A percentile compares a stretch with the other conserved stretches of the same genome.
These are phyloP conservation scores for Haliclystus octoradiatus DNA, from an alignment of 30 jellyfish, hydroid and myxozoan genomes.

Conservation along the genomic window DNA sequence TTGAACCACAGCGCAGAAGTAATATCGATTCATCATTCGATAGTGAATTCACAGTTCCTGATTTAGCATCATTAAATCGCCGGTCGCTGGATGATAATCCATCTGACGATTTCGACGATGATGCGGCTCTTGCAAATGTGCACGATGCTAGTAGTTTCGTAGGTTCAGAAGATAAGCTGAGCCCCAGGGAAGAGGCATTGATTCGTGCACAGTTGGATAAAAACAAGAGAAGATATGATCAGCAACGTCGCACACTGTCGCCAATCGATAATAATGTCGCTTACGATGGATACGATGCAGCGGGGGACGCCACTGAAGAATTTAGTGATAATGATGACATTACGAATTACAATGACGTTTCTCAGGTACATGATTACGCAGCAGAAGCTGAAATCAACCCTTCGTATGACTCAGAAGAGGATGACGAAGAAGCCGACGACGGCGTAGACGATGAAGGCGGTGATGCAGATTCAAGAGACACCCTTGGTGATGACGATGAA, in stretches of 20 bases:
- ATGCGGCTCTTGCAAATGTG: not conserved
- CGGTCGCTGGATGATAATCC: not conserved
- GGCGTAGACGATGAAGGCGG: conserved; percentile 8
- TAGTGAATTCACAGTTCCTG: not conserved
- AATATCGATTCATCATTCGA: too few species aligned
- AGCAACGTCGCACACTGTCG: not conserved
- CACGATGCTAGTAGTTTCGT: not conserved
- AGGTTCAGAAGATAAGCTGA: not conserved
- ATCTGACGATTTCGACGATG: not conserved
- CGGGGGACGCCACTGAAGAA: not conserved
- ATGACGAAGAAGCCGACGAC: not conserved
- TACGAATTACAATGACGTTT: not conserved
- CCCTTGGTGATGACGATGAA: conserved; percentile 26
- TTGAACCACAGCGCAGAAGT: too few species aligned
- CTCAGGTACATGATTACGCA: not conserved
- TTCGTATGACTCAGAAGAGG: not conserved
- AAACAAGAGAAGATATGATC: not conserved
- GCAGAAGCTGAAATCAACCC: not conserved
- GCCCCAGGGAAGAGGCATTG: not conserved
- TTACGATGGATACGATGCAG: not conserved
- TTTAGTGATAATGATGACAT: not conserved
- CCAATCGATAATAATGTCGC: not conserved
- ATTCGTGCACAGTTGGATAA: too few species aligned
- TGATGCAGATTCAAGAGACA: conserved; percentile 26
- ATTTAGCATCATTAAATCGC: not conserved